phyloP scores from a whole-genome alignment of 1,140 invertebrate genomes.

The Bombus pascuorum region DNA sequence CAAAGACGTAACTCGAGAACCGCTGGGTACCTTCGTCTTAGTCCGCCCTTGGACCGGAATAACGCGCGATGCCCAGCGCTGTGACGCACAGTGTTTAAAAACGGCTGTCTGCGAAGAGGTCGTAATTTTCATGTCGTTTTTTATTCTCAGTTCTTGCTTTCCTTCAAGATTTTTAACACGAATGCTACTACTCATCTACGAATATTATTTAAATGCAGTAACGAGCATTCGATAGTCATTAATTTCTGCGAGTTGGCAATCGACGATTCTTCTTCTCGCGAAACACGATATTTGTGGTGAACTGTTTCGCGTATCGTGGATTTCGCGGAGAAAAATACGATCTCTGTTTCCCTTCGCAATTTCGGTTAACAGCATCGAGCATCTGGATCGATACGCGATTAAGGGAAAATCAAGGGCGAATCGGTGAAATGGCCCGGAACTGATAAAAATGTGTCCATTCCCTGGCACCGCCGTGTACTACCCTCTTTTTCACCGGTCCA shows the following conservation, averaged over 20 bases:
- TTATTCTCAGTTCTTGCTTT: neutral
- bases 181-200: too few relatives aligned
- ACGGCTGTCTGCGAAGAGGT: neutral
- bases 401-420: slow-evolving; percentile 38
- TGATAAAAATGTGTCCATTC: slow-evolving; percentile 46
- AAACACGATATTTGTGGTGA: too few relatives aligned
- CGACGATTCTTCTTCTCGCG: too few relatives aligned
- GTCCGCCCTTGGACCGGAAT: slow-evolving; percentile 51
- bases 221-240: too few relatives aligned
- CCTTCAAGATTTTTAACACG: too few relatives aligned
- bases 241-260: too few relatives aligned
- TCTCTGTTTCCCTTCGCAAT: slow-evolving; percentile 51
- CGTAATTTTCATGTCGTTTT: neutral
- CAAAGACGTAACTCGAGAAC: slow-evolving; percentile 66
- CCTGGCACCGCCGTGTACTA: too few relatives aligned
- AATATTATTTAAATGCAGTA: too few relatives aligned
- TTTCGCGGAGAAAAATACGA: neutral
- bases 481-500: neutral
- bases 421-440: slow-evolving; percentile 37
- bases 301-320: too few relatives aligned
- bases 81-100: neutral
- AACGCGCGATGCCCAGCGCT: neutral
- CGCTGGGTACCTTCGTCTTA: slow-evolving; percentile 42
- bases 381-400: slow-evolving; percentile 27
- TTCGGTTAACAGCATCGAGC: slow-evolving; percentile 31